Evolutionary conservation across 2,113 vertebrate genomes (phyloP).

Genomic region (Cichladusa arquata): DNA sequence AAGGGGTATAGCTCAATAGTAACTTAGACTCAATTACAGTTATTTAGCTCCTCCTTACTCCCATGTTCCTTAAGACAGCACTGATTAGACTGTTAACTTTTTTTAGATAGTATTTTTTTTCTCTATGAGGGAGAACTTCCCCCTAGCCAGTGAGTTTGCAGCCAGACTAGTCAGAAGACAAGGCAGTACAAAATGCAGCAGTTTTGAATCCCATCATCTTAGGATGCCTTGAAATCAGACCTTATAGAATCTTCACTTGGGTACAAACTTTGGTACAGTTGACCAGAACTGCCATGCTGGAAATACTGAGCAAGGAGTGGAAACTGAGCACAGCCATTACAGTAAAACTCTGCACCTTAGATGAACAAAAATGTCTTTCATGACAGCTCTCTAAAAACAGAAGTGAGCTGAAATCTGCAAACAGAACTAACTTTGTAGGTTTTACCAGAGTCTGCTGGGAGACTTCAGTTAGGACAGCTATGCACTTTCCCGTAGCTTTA

Average conservation of each 20-base stretch:
- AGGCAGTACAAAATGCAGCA: background rate
- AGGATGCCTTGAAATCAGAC: background rate
- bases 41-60: background rate
- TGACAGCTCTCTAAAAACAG: background rate
- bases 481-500: background rate
- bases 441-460: background rate
- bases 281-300: background rate
- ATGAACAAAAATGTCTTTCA: slow-evolving; percentile 10
- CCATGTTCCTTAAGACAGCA: background rate
- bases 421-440: background rate
- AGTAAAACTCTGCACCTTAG: background rate
- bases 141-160: background rate
- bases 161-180: background rate
- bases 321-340: background rate
- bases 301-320: background rate
- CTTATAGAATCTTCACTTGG: background rate
- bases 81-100: background rate
- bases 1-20: background rate
- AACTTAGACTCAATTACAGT: background rate
- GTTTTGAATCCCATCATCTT: background rate
- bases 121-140: background rate
- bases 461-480: background rate
- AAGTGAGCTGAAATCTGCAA: background rate
- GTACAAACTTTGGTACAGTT: background rate
- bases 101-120: background rate